Percentiles rank a stretch among this genome's conserved stretches.
These are phyloP conservation scores for Gadopsis bispinosus DNA, from an alignment of 2,797 vertebrate species.

Conservation along the genomic window DNA sequence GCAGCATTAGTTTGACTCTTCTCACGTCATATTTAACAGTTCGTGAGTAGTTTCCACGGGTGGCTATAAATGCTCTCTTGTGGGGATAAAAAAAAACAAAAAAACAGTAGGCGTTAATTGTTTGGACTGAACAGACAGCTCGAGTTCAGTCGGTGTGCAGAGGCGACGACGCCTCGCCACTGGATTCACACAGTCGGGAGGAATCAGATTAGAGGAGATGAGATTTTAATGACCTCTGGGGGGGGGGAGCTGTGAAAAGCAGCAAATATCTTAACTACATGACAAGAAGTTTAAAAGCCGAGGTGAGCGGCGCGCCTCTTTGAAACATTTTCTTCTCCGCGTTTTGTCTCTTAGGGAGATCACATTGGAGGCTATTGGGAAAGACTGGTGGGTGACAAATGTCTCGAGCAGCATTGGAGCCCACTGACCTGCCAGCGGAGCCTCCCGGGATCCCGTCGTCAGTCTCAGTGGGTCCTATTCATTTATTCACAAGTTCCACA, in stretches of 20 bases:
- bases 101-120: conserved; percentile 28
- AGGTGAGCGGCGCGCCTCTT: background rate
- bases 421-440: background rate
- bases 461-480: background rate
- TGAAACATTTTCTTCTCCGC: background rate
- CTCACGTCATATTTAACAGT: background rate
- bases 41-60: background rate
- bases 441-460: too few relatives aligned
- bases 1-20: background rate
- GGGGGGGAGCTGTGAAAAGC: background rate
- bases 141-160: background rate
- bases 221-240: conserved; percentile 6
- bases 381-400: background rate
- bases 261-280: background rate
- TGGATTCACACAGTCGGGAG: background rate
- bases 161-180: background rate
- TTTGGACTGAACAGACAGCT: conserved; percentile 31
- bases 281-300: background rate
- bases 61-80: background rate
- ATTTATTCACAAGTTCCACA: background rate
- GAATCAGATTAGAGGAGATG: background rate
- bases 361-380: background rate
- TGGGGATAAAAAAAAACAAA: background rate
- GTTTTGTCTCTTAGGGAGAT: background rate
- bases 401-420: background rate